Base-by-base conservation (phyloP, 2,797 vertebrate species). In the Pristis pectinata region DNA sequence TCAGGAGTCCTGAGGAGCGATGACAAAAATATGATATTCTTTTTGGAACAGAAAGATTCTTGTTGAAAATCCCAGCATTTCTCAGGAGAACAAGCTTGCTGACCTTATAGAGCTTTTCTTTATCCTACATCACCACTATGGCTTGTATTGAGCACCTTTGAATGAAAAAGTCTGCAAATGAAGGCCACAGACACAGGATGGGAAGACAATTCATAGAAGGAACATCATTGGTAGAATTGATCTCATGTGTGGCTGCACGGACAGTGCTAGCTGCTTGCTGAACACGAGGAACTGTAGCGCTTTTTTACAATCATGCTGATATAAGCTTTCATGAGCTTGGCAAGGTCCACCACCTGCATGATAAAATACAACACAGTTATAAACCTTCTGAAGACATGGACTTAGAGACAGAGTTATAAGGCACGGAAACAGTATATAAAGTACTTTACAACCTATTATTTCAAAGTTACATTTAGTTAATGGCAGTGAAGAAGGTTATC, bases 301-400 rank as follows among this genome's bases (percentile, higher is more conserved):
- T 99, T 99, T 96, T 99, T 99, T 95, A 99, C 99, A 0, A 99
- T 99, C 98, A 98, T 98, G 96, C 98, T 99, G 97, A 99, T 99
- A 96, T 99, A 99, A 94, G 99, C 99, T 96, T 99, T 99, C 99
- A 99, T 99, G 95, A 99, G 97, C 96, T 99, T 99, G 94, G 99
- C 99, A 94, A 99, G 98, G 96, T 99, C 99, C 97, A 99, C 98
- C 95, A 99, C 99, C 99, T 99, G 97, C 74, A 91, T 0, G 93
- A 7, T 61, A 91, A 95, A 85, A 96, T 70, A 44, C 94, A 87
- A 74, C 67, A 49, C 80, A 95, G 83, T 96, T 3, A 94, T 53
- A 67, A 61, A 91, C 30, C 0, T 1, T 0, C 0, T 7, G 41
- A 95, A 95, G 27, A 0, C 9, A 27, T 95, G 94, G 79, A 56